Base-by-base conservation (phyloP, 2,797 vertebrate species). In the Odontamblyopus rebecca region DNA sequence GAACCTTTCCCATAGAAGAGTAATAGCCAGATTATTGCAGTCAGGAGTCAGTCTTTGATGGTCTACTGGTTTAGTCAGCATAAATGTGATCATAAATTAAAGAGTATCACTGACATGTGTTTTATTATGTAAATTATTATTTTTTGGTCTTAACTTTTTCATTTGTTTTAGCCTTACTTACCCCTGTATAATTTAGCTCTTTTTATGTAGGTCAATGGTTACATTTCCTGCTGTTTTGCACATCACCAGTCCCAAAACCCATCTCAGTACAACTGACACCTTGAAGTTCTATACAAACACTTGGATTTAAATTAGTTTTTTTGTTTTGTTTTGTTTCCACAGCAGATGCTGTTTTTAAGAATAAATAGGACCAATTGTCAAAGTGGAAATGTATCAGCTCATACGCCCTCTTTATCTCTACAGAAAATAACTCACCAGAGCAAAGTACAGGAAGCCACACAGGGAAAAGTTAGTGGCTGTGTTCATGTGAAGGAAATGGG, bases 351-450 rank as follows among this genome's bases (percentile, higher is more conserved):
- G 69, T 76, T 79, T 84, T 70, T 80, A 71, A 73, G 70, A 59
- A 79, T 79, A 78, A 81, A 77, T 79, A 80, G 84, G 89, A 87
- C 71, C 83, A 79, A 85, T 89, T 63, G 66, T 64, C 67, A 62
- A 62, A 85, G 29, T 74, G 88, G 88, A 91, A 90, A 83, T 73
- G 9, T 80, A 83, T 88, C 80, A 57, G 80, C 77, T 71, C 80
- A 83, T 71, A 90, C 86, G 61, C 89, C 88, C 86, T 89, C 78
- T 86, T 91, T 88, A 92, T 92, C 88, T 27, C 85, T 50, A 69
- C 30, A 78, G 82, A 80, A 86, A 88, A 84, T 81, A 82, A 85
- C 83, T 76, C 78, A 85, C 73, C 86, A 86, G 86, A 90, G 84
- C 79, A 74, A 76, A 72, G 81, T 82, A 82, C 86, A 91, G 93